A percentile compares a stretch with the other conserved stretches of the same genome.
Conservation (phyloP, 2,113 vertebrate genomes). For the Hemiscyllium ocellatum region DNA sequence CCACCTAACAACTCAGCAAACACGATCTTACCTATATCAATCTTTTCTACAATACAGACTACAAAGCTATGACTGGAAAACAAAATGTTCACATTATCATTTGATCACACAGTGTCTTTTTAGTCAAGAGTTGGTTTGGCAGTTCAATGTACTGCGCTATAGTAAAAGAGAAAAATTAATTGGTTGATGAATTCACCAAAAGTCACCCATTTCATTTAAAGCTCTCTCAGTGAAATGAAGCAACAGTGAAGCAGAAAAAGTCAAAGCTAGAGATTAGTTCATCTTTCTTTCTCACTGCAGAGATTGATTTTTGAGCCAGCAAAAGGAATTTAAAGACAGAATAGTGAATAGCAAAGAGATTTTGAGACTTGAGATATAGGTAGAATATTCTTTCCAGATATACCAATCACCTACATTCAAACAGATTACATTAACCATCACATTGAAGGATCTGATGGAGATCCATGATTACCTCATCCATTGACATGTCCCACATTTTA, state of each 20-base stretch:
- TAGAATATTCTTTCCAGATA: not conserved
- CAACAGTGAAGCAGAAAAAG: not conserved
- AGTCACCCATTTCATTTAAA: not conserved
- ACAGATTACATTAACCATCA: not conserved
- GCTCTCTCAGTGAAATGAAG: not conserved
- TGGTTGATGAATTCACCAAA: not conserved
- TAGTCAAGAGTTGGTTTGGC: not conserved
- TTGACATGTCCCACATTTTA: constrained; percentile 97
- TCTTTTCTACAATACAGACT: not conserved
- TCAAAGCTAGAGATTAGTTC: not conserved
- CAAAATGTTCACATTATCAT: not conserved
- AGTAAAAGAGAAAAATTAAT: not conserved
- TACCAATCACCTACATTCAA: not conserved
- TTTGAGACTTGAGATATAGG: not conserved
- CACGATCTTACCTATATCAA: not conserved
- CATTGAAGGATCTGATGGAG: not conserved
- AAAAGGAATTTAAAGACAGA: not conserved
- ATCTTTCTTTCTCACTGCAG: not conserved
- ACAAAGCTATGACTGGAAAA: not conserved
- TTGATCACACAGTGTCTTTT: not conserved
- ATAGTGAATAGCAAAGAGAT: too few species aligned
- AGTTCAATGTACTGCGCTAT: not conserved
- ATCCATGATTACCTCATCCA: constrained; percentile 73
- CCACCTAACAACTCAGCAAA: not conserved
- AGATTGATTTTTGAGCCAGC: not conserved